Conservation (phyloP, 2,888 invertebrate species). For the Piscicola geometra region DNA sequence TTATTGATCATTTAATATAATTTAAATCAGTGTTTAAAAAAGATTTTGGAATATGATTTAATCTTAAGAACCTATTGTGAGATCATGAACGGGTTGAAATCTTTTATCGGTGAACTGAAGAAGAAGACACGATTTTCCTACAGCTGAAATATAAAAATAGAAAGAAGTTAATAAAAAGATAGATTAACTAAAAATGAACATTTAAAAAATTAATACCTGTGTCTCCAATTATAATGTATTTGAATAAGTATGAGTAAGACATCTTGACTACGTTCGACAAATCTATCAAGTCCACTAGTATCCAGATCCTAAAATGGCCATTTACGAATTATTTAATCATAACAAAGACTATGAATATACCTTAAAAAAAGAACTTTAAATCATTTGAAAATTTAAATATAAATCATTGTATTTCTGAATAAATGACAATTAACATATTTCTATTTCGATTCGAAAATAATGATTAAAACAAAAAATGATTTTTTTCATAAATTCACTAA, state of each 20-base stretch:
- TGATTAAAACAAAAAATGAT: no score
- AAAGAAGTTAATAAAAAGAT: neutral
- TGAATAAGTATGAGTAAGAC: constrained; percentile 46
- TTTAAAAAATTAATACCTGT: constrained; percentile 43
- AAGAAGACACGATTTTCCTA: constrained; percentile 96
- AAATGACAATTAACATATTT: no score
- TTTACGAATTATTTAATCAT: constrained; percentile 31
- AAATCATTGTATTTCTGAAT: no score
- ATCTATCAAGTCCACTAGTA: neutral
- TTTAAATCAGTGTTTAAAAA: neutral
- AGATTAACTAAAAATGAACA: neutral
- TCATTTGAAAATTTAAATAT: no score
- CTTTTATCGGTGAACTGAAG: constrained; percentile 99
- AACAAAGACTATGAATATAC: constrained; percentile 23
- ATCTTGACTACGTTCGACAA: constrained; percentile 33
- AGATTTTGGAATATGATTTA: neutral
- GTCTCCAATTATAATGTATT: constrained; percentile 46
- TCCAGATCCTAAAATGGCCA: constrained; percentile 31
- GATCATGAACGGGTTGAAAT: constrained; percentile 91
- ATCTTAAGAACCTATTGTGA: constrained; percentile 76
- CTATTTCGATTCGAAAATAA: no score
- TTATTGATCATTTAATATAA: no score
- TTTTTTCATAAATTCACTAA: no score
- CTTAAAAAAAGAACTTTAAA: neutral
- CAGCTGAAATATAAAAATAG: constrained; percentile 78